Conservation (phyloP, 2,797 vertebrate genomes). For the Galagoides demidoff region DNA sequence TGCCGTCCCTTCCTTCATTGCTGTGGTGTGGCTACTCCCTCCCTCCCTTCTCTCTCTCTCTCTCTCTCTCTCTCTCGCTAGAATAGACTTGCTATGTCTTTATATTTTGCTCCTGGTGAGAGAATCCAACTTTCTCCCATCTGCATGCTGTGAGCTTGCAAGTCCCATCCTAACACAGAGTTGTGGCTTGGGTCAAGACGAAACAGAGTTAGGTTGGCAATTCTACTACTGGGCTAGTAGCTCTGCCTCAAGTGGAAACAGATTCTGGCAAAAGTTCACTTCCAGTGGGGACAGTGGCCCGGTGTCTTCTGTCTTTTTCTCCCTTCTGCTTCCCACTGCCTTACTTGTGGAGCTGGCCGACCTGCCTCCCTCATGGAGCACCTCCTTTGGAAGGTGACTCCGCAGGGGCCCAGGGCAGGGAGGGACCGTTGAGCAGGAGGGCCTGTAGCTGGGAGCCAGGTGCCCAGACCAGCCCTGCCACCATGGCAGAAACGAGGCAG, state of each 20-base stretch:
- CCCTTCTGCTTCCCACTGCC: background rate
- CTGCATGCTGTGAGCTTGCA: no score
- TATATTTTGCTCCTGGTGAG: no score
- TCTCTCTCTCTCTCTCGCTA: no score
- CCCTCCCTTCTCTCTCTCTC: no score
- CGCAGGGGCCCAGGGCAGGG: background rate
- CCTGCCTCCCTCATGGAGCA: background rate
- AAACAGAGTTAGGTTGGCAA: background rate
- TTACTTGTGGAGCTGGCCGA: background rate
- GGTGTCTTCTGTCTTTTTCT: background rate
- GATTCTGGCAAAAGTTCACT: background rate
- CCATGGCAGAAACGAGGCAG: background rate
- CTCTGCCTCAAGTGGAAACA: background rate
- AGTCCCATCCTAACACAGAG: background rate
- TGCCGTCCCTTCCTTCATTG: no score
- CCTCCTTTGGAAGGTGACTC: background rate
- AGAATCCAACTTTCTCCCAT: no score
- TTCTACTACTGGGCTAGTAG: background rate
- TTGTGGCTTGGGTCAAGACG: background rate
- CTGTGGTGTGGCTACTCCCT: no score
- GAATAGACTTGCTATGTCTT: no score
- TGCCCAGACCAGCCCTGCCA: background rate
- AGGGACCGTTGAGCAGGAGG: background rate
- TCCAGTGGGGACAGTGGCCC: fast-evolving
- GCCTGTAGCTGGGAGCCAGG: background rate